Conservation (phyloP, 2,797 vertebrate genomes). For the Pipistrellus nathusii region DNA sequence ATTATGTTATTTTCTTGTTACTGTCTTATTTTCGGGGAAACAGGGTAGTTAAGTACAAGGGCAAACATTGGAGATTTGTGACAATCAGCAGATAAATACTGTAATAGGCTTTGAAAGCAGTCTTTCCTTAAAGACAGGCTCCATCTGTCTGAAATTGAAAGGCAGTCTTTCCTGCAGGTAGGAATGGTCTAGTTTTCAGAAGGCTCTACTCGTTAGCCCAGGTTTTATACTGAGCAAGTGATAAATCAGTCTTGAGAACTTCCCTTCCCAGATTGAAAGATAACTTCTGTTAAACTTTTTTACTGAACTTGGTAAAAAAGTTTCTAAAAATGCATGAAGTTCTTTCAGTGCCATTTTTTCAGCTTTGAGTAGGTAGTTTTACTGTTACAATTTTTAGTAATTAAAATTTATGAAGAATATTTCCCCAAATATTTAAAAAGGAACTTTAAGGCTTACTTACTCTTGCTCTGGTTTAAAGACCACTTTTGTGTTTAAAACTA, state of each 20-base stretch:
- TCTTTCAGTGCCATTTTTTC: background rate
- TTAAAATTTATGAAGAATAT: slow-evolving; percentile 20
- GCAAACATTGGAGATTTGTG: background rate
- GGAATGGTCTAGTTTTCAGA: slow-evolving; percentile 12
- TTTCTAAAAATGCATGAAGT: background rate
- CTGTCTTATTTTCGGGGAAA: no score
- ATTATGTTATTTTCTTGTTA: no score
- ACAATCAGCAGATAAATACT: background rate
- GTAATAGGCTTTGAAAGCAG: background rate
- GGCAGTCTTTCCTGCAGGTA: background rate
- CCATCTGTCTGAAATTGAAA: background rate
- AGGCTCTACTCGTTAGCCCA: background rate
- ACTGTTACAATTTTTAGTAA: background rate
- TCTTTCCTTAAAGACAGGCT: slow-evolving; percentile 7
- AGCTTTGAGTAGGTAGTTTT: slow-evolving; percentile 6
- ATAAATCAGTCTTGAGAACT: slow-evolving; percentile 33
- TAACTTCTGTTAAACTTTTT: slow-evolving; percentile 27
- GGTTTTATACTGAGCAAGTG: slow-evolving; percentile 45
- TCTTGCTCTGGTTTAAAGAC: slow-evolving; percentile 6
- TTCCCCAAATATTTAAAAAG: background rate
- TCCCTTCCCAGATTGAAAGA: background rate
- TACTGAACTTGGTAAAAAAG: background rate
- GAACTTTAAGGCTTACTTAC: background rate
- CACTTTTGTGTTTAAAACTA: background rate
- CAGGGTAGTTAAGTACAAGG: background rate